Conservation (phyloP, 1,140 invertebrate genomes). For the Drosophila novamexicana region DNA sequence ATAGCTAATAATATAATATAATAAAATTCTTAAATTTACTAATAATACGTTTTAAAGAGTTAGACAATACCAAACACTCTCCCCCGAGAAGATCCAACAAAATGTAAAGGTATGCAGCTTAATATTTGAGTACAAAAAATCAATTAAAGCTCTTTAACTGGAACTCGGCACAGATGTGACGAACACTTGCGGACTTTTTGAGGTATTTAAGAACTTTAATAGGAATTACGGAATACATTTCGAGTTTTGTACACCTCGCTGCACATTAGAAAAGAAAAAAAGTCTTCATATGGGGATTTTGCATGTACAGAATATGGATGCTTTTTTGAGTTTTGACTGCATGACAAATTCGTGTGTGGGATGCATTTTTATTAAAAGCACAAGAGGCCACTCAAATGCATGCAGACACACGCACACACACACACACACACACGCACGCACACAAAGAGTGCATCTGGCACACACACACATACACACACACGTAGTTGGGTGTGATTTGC, state of each 20-base stretch:
- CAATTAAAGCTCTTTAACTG: too few species aligned
- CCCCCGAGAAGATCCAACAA: too few species aligned
- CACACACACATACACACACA: background rate
- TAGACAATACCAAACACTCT: too few species aligned
- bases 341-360: constrained; percentile 38
- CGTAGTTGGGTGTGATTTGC: constrained; percentile 41
- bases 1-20: too few species aligned
- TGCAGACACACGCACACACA: constrained; percentile 22
- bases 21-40: too few species aligned
- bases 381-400: constrained; percentile 29
- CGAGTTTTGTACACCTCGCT: background rate
- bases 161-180: too few species aligned
- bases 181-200: too few species aligned
- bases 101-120: too few species aligned
- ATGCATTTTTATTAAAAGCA: constrained; percentile 49
- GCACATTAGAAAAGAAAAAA: background rate
- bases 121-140: too few species aligned
- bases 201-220: too few species aligned
- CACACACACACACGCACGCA: constrained; percentile 26
- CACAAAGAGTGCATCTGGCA: background rate
- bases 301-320: background rate
- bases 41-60: too few species aligned
- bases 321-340: constrained; percentile 17
- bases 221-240: background rate
- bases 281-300: background rate